Percentiles rank a stretch among this genome's conserved stretches.
These are phyloP conservation scores for Gymnoscopelus microlampas DNA, from an alignment of 2,797 vertebrate genomes.

Conservation along the genomic window DNA sequence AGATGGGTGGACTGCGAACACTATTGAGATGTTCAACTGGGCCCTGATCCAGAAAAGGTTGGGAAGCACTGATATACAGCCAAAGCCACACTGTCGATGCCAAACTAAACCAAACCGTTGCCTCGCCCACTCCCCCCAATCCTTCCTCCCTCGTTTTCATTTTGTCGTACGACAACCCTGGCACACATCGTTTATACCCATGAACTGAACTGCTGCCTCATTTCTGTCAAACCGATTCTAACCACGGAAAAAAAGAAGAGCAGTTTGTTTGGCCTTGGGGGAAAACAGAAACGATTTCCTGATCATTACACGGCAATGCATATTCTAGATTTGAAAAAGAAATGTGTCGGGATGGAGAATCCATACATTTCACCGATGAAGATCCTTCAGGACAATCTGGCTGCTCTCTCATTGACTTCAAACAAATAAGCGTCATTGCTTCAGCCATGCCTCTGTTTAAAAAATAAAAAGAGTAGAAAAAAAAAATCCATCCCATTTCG, in stretches of 20 bases:
- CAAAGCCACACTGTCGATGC: slow-evolving; percentile 24
- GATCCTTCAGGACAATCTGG: slow-evolving; percentile 45
- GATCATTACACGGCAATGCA: slow-evolving; percentile 58
- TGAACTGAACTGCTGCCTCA: slow-evolving; percentile 21
- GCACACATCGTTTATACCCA: slow-evolving; percentile 14
- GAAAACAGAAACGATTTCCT: slow-evolving; percentile 50
- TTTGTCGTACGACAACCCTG: slow-evolving; percentile 1
- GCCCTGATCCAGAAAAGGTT: too few species aligned
- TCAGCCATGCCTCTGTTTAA: slow-evolving; percentile 25
- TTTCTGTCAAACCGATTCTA: slow-evolving; percentile 16
- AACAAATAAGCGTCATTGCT: slow-evolving; percentile 50
- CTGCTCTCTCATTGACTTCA: slow-evolving; percentile 46
- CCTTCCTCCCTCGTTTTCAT: slow-evolving; percentile 12
- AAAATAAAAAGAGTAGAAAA: background rate
- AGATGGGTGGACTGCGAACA: too few species aligned
- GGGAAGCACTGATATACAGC: slow-evolving; percentile 1
- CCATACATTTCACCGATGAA: slow-evolving; percentile 68
- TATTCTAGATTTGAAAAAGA: slow-evolving; percentile 53
- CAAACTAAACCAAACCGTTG: slow-evolving; percentile 28
- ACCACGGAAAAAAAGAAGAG: slow-evolving; percentile 28
- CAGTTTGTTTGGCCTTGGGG: slow-evolving; percentile 56
- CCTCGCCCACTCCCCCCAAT: slow-evolving; percentile 1
- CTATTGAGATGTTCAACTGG: too few species aligned
- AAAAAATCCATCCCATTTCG: slow-evolving; percentile 38
- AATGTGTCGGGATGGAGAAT: slow-evolving; percentile 59